These are phyloP conservation scores for Tethya wilhelma DNA, from an alignment of 37 sponge, comb jelly and placozoan species.

Conservation along the genomic window DNA sequence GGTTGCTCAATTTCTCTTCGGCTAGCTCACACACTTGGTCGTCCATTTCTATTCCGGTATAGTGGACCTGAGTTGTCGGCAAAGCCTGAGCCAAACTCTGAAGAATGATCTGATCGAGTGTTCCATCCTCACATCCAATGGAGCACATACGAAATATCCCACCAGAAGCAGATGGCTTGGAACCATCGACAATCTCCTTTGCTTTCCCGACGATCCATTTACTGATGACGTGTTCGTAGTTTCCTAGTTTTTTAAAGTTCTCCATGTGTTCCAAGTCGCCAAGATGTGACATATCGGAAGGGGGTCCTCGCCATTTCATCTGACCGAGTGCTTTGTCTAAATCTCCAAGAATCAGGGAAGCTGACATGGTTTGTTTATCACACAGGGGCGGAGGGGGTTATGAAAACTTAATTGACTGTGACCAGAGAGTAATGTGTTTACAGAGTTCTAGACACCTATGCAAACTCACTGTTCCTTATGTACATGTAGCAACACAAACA, in stretches of 20 bases:
- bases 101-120: conserved; percentile 24
- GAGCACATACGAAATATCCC: conserved; percentile 25
- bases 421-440: too few species aligned
- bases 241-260: conserved; percentile 23
- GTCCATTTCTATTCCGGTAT: conserved; percentile 9
- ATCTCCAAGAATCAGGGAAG: too few species aligned
- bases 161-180: neutral
- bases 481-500: too few species aligned
- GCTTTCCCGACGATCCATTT: neutral
- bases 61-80: neutral
- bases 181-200: neutral
- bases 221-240: conserved; percentile 18
- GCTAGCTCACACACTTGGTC: conserved; percentile 47
- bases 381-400: too few species aligned
- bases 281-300: conserved; percentile 38
- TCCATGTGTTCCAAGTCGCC: conserved; percentile 10
- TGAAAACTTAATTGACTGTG: too few species aligned
- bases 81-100: neutral
- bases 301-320: conserved; percentile 37
- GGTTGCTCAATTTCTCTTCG: conserved; percentile 2
- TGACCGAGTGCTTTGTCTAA: conserved; percentile 22
- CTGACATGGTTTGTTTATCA: too few species aligned
- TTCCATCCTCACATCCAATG: conserved; percentile 51
- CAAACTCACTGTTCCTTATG: too few species aligned
- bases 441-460: too few species aligned